Evolutionary conservation across 2,113 vertebrate species (phyloP).

Genomic region (Boleophthalmus pectinirostris): DNA sequence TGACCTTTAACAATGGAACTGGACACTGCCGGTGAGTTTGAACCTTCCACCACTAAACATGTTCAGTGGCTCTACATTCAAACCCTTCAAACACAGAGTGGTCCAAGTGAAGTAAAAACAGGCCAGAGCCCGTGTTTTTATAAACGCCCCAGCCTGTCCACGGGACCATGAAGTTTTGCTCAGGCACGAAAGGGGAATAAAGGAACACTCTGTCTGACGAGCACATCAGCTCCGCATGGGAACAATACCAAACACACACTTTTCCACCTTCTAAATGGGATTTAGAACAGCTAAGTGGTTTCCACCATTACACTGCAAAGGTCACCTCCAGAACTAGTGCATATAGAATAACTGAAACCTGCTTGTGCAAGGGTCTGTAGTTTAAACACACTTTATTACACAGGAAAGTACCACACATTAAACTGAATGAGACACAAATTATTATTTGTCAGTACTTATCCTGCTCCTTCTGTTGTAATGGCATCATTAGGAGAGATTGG

Average conservation of each 20-base stretch:
- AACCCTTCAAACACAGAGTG: slow-evolving; percentile 10
- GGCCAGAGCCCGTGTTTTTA: slow-evolving; percentile 37
- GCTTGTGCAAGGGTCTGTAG: slow-evolving; percentile 11
- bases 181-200: slow-evolving; percentile 53
- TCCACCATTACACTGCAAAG: slow-evolving; percentile 24
- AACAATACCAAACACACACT: slow-evolving; percentile 69
- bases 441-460: slow-evolving; percentile 13
- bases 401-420: slow-evolving; percentile 16
- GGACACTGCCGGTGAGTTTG: slow-evolving; percentile 90
- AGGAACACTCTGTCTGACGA: slow-evolving; percentile 63
- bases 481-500: slow-evolving; percentile 19
- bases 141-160: slow-evolving; percentile 46
- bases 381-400: slow-evolving; percentile 15
- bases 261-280: slow-evolving; percentile 53
- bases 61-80: slow-evolving; percentile 9
- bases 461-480: slow-evolving; percentile 15
- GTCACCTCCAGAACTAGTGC: slow-evolving; percentile 22
- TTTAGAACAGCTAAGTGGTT: slow-evolving; percentile 43
- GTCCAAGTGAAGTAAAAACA: slow-evolving; percentile 36
- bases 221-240: slow-evolving; percentile 47
- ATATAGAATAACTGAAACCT: slow-evolving; percentile 23
- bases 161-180: slow-evolving; percentile 55
- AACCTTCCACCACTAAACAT: background rate
- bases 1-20: slow-evolving; percentile 85
- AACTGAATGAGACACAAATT: slow-evolving; percentile 3